Percentiles rank a stretch among this genome's conserved stretches.
Evolutionary conservation across 1,140 invertebrate species (phyloP).

Genomic region (Drosophila nasuta): DNA sequence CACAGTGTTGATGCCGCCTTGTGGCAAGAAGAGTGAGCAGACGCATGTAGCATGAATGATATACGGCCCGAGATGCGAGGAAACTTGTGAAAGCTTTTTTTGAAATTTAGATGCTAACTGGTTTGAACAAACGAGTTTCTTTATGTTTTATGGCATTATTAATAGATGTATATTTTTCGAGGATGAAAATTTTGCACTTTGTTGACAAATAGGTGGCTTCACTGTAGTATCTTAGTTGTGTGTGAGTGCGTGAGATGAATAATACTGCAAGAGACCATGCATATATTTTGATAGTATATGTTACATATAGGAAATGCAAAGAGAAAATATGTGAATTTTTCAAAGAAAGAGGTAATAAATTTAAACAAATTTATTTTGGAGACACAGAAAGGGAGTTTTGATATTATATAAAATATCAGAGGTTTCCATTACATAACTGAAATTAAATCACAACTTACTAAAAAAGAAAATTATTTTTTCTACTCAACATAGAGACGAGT

Average conservation of each 20-base stretch:
- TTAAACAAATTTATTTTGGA: not conserved
- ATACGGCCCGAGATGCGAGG: conserved; percentile 37
- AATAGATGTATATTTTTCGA: conserved; percentile 32
- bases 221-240: not conserved
- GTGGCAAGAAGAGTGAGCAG: conserved; percentile 31
- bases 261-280: not conserved
- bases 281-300: not conserved
- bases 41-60: conserved; percentile 55
- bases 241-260: not conserved
- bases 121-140: conserved; percentile 48
- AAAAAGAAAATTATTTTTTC: not conserved
- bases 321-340: not conserved
- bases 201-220: conserved; percentile 2
- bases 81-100: conserved; percentile 53
- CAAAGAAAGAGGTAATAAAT: not conserved
- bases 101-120: conserved; percentile 47
- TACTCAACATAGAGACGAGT: too few relatives aligned
- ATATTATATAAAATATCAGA: not conserved
- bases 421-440: too few relatives aligned
- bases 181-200: conserved; percentile 7
- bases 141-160: conserved; percentile 41
- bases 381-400: not conserved
- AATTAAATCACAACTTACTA: not conserved
- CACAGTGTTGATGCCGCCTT: conserved; percentile 47
- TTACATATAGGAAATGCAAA: not conserved